These are phyloP conservation scores for Fundulus diaphanus DNA, from an alignment of 2,797 vertebrate genomes.

Conservation along the genomic window DNA sequence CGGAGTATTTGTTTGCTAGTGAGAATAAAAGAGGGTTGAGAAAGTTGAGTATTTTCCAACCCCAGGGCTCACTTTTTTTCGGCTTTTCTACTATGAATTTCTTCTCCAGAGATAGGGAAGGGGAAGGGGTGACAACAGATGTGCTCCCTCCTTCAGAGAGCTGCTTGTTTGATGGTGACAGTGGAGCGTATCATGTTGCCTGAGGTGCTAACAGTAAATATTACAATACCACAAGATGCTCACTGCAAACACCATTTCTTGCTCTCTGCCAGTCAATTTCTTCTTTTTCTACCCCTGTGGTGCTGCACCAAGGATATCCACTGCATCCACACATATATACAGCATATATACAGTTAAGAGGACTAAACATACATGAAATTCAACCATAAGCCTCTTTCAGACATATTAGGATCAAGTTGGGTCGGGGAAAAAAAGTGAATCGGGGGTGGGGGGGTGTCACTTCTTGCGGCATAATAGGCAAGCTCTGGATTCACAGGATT, in stretches of 20 bases:
- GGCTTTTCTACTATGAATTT: slow-evolving; percentile 27
- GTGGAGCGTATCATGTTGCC: slow-evolving; percentile 82
- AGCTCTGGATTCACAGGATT: slow-evolving; percentile 80
- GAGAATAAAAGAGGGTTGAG: slow-evolving; percentile 29
- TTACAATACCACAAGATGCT: slow-evolving; percentile 85
- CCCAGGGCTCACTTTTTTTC: slow-evolving; percentile 34
- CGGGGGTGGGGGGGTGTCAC: slow-evolving; percentile 61
- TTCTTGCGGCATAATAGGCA: slow-evolving; percentile 80
- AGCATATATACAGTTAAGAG: slow-evolving; percentile 3
- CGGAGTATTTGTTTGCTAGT: slow-evolving; percentile 5
- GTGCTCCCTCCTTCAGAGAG: slow-evolving; percentile 76
- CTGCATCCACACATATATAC: not conserved
- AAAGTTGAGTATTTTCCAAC: slow-evolving; percentile 56
- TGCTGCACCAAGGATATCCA: slow-evolving; percentile 41
- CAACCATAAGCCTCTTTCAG: slow-evolving; percentile 50
- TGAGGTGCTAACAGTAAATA: slow-evolving; percentile 85
- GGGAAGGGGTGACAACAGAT: slow-evolving; percentile 78
- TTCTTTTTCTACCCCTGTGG: slow-evolving; percentile 64
- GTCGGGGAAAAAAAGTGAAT: slow-evolving; percentile 80
- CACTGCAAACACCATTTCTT: slow-evolving; percentile 81
- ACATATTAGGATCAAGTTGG: slow-evolving; percentile 79
- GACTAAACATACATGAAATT: slow-evolving; percentile 57
- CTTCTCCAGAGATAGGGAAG: slow-evolving; percentile 48
- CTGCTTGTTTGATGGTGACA: slow-evolving; percentile 79
- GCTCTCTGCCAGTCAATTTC: slow-evolving; percentile 78